A percentile compares a stretch with the other conserved stretches of the same genome.
These are phyloP conservation scores for Melierax canorus DNA, from an alignment of 2,113 vertebrate species.

Conservation along the genomic window DNA sequence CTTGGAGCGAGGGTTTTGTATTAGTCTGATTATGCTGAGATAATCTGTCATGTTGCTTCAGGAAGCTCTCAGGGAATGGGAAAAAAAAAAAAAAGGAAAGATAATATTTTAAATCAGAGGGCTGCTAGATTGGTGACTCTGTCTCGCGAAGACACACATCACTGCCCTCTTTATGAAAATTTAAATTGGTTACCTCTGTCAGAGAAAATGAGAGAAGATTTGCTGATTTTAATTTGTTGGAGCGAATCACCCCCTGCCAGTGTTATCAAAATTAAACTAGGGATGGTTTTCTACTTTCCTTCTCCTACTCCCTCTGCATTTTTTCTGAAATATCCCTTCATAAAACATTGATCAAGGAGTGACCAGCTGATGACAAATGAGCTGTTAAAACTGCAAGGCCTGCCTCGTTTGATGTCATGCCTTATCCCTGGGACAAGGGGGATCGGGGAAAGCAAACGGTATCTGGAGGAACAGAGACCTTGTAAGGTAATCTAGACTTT, in stretches of 20 bases:
- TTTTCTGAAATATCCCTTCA: not conserved
- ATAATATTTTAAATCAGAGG: conserved; percentile 49
- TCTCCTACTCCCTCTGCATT: not conserved
- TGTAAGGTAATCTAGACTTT: not conserved
- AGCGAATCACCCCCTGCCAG: not conserved
- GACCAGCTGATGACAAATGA: not conserved
- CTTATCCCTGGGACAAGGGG: not conserved
- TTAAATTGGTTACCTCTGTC: conserved; percentile 66
- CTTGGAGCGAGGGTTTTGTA: not conserved
- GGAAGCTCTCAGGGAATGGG: not conserved
- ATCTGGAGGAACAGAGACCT: not conserved
- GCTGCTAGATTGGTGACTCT: conserved; percentile 39
- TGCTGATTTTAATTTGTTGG: conserved; percentile 47
- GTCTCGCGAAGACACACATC: conserved; percentile 33
- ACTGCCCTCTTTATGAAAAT: conserved; percentile 62
- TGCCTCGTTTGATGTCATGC: not conserved
- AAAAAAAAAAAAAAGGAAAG: not conserved
- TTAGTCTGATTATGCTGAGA: conserved; percentile 55
- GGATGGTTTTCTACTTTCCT: not conserved
- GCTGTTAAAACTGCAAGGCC: not conserved
- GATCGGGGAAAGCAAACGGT: rapidly evolving
- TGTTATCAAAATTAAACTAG: conserved; percentile 21
- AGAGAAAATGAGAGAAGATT: conserved; percentile 54
- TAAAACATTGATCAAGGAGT: not conserved
- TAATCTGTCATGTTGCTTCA: conserved; percentile 30